A percentile compares a stretch with the other conserved stretches of the same genome.
These are phyloP conservation scores for Strigamia transsilvanica DNA, from an alignment of 2,888 invertebrate genomes.

Conservation along the genomic window DNA sequence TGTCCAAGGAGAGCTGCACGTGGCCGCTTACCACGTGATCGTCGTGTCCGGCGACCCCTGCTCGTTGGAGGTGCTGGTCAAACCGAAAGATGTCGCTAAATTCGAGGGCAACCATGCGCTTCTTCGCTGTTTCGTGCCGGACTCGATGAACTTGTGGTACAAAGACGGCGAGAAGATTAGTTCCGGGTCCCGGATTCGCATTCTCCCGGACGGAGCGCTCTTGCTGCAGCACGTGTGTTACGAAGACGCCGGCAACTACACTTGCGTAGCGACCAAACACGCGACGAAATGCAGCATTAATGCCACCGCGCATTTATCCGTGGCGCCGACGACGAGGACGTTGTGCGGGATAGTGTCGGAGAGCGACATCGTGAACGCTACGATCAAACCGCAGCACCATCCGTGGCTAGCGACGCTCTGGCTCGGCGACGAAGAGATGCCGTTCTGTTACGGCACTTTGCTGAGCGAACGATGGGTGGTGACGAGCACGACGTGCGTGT, in stretches of 20 bases:
- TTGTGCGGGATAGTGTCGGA: not conserved
- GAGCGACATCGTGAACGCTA: no score
- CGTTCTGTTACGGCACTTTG: constrained; percentile 40
- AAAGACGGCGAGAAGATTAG: constrained; percentile 3
- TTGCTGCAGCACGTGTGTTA: not conserved
- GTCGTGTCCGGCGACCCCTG: not conserved
- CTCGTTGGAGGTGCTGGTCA: constrained; percentile 2
- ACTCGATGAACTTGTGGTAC: constrained; percentile 8
- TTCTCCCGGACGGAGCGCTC: constrained; percentile 20
- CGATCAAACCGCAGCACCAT: not conserved
- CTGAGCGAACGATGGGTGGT: constrained; percentile 42
- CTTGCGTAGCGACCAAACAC: not conserved
- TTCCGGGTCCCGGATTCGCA: not conserved
- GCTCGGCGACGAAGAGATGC: constrained; percentile 2
- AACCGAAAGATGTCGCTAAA: constrained; percentile 1
- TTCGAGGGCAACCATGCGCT: not conserved
- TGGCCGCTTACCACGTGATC: not conserved
- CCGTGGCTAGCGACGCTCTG: constrained; percentile 47
- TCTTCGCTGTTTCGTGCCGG: constrained; percentile 18
- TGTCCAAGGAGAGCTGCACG: not conserved
- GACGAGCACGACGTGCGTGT: constrained; percentile 12
- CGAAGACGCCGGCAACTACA: constrained; percentile 29
- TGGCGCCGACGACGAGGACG: not conserved
- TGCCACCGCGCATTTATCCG: constrained; percentile 12
- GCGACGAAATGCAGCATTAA: not conserved